These are phyloP conservation scores for Oriolus oriolus DNA, from an alignment of 2,113 vertebrate species.

Conservation along the genomic window DNA sequence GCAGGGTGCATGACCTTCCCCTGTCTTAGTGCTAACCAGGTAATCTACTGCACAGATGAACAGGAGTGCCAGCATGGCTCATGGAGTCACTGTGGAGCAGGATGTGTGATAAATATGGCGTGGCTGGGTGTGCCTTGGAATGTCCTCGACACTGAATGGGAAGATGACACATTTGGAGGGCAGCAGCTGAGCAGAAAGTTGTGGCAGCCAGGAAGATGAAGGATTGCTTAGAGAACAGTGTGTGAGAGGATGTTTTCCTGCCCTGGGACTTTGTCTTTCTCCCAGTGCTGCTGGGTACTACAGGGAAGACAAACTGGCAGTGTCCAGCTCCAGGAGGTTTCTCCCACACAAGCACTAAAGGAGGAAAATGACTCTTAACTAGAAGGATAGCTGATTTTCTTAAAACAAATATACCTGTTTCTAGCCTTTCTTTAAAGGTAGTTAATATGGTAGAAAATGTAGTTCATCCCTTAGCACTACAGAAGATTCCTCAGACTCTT, in stretches of 20 bases:
- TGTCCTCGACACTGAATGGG: background rate
- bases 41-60: background rate
- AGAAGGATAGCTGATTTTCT: background rate
- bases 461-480: background rate
- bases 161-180: rapidly evolving
- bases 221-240: background rate
- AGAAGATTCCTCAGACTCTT: background rate
- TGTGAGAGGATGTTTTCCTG: background rate
- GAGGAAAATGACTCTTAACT: background rate
- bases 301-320: background rate
- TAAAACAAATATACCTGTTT: background rate
- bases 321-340: background rate
- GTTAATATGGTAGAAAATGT: background rate
- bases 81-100: background rate
- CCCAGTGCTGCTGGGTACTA: too few species aligned
- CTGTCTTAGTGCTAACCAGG: background rate
- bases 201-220: background rate
- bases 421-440: background rate
- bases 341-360: background rate
- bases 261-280: background rate
- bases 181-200: background rate
- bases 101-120: background rate
- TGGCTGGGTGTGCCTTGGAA: background rate
- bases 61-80: background rate
- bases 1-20: background rate